These are phyloP conservation scores for Drosophila ogumai DNA, from an alignment of 1,140 invertebrate genomes.

Conservation along the genomic window DNA sequence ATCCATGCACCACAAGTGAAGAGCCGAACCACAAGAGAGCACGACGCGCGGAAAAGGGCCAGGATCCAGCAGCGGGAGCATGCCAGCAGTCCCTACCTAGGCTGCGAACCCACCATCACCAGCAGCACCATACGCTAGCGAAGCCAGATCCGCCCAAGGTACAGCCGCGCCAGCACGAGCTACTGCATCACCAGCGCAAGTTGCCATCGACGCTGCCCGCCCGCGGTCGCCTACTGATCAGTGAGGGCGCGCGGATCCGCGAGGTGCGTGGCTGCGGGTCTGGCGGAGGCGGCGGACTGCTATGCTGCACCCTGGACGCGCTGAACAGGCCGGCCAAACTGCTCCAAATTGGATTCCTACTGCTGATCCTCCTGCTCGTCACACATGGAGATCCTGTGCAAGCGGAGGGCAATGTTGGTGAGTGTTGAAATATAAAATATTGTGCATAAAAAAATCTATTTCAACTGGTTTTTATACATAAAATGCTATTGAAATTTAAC, in stretches of 20 bases:
- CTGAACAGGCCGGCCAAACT: conserved; percentile 51
- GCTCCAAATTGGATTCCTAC: conserved; percentile 58
- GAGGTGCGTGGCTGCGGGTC: conserved; percentile 28
- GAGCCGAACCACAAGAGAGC: conserved; percentile 45
- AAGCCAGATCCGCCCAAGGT: conserved; percentile 9
- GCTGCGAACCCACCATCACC: conserved; percentile 28
- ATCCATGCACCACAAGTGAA: conserved; percentile 58
- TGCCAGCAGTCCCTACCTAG: conserved; percentile 33
- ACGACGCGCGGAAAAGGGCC: conserved; percentile 23
- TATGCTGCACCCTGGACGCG: conserved; percentile 63
- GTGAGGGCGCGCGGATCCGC: conserved; percentile 24
- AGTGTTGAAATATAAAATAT: conserved; percentile 31
- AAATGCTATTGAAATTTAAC: neutral
- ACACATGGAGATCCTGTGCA: conserved; percentile 67
- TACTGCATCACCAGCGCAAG: conserved; percentile 44
- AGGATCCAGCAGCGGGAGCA: conserved; percentile 21
- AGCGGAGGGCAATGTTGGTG: conserved; percentile 82
- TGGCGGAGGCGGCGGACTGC: conserved; percentile 37
- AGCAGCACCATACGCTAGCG: conserved; percentile 11
- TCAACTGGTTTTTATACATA: neutral
- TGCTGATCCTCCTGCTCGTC: conserved; percentile 67
- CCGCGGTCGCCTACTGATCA: conserved; percentile 39
- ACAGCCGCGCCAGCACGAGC: conserved; percentile 30
- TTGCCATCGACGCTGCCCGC: conserved; percentile 12
- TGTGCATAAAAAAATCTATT: too few species aligned